Evolutionary conservation across 2,797 vertebrate genomes (phyloP).

Genomic region (Pipistrellus nathusii): DNA sequence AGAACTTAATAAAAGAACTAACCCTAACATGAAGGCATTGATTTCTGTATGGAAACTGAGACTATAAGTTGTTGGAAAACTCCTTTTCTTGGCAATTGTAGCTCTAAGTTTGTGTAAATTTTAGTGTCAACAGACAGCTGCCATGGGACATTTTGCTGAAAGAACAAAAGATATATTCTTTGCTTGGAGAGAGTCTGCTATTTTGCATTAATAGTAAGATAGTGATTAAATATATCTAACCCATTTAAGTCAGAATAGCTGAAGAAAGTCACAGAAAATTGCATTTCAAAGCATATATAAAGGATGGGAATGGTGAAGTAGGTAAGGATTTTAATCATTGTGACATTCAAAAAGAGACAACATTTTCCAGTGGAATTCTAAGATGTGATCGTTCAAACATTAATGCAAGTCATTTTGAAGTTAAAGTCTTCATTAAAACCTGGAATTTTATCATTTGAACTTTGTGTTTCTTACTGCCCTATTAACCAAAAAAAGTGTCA

Average conservation of each 20-base stretch:
- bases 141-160: not conserved
- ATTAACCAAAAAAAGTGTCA: conserved; percentile 4
- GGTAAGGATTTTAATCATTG: conserved; percentile 53
- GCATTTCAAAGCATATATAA: conserved; percentile 49
- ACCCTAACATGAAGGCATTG: conserved; percentile 13
- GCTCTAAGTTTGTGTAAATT: not conserved
- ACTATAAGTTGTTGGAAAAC: conserved; percentile 41
- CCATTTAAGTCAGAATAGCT: conserved; percentile 55
- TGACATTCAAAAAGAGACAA: conserved; percentile 69
- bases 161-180: conserved; percentile 74
- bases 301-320: conserved; percentile 29
- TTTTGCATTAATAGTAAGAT: conserved; percentile 60
- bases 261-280: conserved; percentile 48
- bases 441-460: conserved; percentile 63
- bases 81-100: conserved; percentile 23
- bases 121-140: conserved; percentile 62
- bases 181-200: conserved; percentile 57
- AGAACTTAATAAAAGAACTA: conserved; percentile 67
- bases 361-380: conserved; percentile 61
- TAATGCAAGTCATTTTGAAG: conserved; percentile 71
- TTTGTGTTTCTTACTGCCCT: conserved; percentile 9
- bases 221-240: conserved; percentile 70
- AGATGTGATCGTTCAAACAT: conserved; percentile 54
- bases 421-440: conserved; percentile 61
- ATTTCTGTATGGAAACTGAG: conserved; percentile 3